These are phyloP conservation scores for Phrynocephalus versicolor DNA, from an alignment of 2,113 vertebrate species.

Conservation along the genomic window DNA sequence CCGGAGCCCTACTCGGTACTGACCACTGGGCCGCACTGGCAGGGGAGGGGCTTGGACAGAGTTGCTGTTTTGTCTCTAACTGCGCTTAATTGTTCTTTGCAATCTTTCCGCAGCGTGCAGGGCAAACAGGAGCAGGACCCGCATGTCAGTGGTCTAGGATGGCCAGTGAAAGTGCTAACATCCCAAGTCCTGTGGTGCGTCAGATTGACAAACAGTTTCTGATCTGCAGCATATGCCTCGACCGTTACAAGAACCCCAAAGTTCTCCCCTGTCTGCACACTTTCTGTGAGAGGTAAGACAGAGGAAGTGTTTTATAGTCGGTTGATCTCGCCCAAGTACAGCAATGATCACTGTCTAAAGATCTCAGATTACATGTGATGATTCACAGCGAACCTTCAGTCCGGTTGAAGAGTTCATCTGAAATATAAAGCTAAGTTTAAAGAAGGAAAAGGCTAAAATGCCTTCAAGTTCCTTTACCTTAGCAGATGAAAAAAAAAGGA, in stretches of 20 bases:
- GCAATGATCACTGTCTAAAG: background rate
- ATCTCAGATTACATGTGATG: slow-evolving; percentile 9
- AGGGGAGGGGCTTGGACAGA: too few relatives aligned
- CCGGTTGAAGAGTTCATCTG: background rate
- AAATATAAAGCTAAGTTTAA: slow-evolving; percentile 9
- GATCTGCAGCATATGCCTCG: slow-evolving; percentile 99
- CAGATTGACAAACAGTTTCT: slow-evolving; percentile 99
- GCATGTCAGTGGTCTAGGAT: slow-evolving; percentile 92
- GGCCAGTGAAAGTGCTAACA: slow-evolving; percentile 94
- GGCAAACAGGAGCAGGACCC: slow-evolving; percentile 82
- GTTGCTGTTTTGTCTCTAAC: background rate
- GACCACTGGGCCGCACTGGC: too few relatives aligned
- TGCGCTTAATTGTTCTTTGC: background rate
- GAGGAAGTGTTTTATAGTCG: background rate
- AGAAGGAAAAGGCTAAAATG: slow-evolving; percentile 13
- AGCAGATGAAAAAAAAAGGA: background rate
- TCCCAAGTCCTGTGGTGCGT: slow-evolving; percentile 95
- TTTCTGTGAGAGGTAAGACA: slow-evolving; percentile 88
- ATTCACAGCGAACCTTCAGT: slow-evolving; percentile 16
- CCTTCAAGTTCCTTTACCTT: background rate
- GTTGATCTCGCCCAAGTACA: background rate
- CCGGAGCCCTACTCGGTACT: too few relatives aligned
- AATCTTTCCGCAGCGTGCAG: slow-evolving; percentile 77
- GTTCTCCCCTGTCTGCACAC: slow-evolving; percentile 97
- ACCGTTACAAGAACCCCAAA: slow-evolving; percentile 97